Conservation (phyloP, 2,113 vertebrate species). For the Anseranas semipalmata region DNA sequence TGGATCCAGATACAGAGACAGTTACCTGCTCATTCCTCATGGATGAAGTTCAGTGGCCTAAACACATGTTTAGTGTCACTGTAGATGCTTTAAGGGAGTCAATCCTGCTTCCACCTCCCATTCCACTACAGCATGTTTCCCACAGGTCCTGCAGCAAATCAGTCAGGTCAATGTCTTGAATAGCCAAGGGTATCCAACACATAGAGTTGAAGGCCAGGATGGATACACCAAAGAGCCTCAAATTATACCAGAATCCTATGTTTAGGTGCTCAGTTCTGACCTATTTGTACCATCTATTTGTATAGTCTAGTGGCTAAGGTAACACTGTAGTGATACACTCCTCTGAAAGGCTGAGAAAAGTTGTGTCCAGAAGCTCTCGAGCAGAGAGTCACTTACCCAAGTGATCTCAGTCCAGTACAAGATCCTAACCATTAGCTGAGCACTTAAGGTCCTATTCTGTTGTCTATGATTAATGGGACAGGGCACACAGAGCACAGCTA, state of each 20-base stretch:
- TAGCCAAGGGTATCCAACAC: neutral
- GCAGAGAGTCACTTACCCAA: neutral
- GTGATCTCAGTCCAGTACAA: neutral
- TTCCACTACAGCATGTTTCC: neutral
- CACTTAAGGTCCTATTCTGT: neutral
- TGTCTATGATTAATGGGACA: neutral
- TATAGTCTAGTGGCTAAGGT: neutral
- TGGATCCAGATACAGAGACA: neutral
- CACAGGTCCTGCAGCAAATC: neutral
- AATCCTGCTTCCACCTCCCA: neutral
- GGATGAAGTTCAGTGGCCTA: neutral
- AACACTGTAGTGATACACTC: neutral
- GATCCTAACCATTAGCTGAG: neutral
- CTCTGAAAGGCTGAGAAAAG: neutral
- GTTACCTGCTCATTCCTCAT: neutral
- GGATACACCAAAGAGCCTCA: neutral
- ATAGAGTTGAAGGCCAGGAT: neutral
- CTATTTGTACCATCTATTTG: neutral
- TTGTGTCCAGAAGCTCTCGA: neutral
- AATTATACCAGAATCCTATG: neutral
- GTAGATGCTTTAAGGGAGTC: neutral
- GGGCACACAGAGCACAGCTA: neutral
- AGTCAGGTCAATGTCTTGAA: neutral
- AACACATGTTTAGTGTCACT: fast-evolving
- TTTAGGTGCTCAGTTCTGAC: neutral